A percentile compares a stretch with the other conserved stretches of the same genome.
phyloP scores from a whole-genome alignment of 1,140 invertebrate genomes.

The Aleiodes sp. region DNA sequence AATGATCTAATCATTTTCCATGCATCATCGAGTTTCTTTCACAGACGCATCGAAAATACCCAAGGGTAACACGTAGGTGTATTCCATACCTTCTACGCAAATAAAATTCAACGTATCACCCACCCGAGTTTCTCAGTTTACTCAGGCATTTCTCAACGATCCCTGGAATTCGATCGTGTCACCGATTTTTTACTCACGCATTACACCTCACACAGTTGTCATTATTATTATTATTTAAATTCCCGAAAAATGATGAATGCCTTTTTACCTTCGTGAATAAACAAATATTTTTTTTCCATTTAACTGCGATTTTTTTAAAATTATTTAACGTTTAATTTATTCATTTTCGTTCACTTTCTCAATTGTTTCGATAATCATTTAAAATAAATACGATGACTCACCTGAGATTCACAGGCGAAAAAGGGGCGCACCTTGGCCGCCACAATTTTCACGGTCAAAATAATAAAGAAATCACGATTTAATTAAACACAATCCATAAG shows the following conservation, averaged over 20 bases:
- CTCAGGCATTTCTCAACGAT: background rate
- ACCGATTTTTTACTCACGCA: background rate
- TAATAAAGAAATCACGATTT: no score
- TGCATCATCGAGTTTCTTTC: background rate
- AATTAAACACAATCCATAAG: background rate
- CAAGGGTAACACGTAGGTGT: conserved; percentile 15
- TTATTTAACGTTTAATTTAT: background rate
- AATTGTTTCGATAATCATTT: no score
- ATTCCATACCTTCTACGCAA: background rate
- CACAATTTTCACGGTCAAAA: no score
- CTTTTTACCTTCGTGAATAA: background rate
- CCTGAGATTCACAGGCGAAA: background rate
- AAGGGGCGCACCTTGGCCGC: background rate
- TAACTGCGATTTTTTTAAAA: background rate
- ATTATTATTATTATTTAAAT: background rate
- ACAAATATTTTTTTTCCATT: background rate
- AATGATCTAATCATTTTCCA: background rate
- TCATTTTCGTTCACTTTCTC: no score
- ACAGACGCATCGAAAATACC: background rate
- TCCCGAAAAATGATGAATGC: background rate
- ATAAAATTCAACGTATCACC: background rate
- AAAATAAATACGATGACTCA: no score
- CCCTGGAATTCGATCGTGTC: conserved; percentile 6
- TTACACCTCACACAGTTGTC: background rate
- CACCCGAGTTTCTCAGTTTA: background rate